These are phyloP conservation scores for Teleopsis dalmanni DNA, from an alignment of 1,140 invertebrate genomes.

Conservation along the genomic window DNA sequence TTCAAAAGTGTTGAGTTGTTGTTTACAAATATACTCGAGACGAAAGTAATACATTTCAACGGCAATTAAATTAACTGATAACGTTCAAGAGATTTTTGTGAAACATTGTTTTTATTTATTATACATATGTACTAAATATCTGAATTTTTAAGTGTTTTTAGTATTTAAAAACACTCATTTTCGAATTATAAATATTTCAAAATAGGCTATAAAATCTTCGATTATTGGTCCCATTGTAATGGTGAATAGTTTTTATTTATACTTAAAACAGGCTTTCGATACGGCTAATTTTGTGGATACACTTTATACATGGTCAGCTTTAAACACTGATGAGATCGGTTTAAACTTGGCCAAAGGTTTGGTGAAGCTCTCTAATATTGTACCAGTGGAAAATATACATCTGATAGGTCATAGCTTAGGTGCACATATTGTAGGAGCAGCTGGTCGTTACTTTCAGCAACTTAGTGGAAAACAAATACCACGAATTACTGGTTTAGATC, in stretches of 20 bases:
- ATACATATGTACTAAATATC: no score
- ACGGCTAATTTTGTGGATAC: slow-evolving; percentile 36
- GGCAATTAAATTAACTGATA: no score
- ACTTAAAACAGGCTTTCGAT: slow-evolving; percentile 27
- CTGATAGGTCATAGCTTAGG: slow-evolving; percentile 46
- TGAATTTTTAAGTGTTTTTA: no score
- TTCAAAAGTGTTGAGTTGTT: no score
- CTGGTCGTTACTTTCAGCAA: slow-evolving; percentile 43
- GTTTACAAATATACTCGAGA: no score
- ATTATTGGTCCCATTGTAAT: no score
- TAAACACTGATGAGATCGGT: slow-evolving; percentile 38
- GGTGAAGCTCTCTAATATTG: slow-evolving; percentile 19
- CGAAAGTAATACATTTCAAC: no score
- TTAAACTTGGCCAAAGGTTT: slow-evolving; percentile 27
- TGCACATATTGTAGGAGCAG: slow-evolving; percentile 49
- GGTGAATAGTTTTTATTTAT: no score
- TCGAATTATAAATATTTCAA: no score
- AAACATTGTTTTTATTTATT: no score
- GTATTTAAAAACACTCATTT: no score
- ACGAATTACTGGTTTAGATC: slow-evolving; percentile 61
- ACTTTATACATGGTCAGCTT: slow-evolving; percentile 38
- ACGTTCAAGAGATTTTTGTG: not conserved
- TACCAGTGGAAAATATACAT: slow-evolving; percentile 34
- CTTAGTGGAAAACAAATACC: slow-evolving; percentile 36
- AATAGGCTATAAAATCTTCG: no score